A percentile compares a stretch with the other conserved stretches of the same genome.
Conservation (phyloP, 2,888 invertebrate genomes). For the Fragum sueziense region DNA sequence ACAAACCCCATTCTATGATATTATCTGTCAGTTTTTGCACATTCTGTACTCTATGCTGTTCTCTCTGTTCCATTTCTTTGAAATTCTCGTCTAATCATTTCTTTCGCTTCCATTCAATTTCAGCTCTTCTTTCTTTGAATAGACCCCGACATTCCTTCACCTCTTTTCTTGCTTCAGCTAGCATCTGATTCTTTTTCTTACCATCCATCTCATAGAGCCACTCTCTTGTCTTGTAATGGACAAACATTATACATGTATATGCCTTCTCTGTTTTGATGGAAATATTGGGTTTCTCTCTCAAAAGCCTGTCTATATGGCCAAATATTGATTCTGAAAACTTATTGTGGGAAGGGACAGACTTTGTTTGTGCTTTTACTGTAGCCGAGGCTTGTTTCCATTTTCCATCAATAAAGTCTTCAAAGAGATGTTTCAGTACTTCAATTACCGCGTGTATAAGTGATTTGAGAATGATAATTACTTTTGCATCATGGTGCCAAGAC, state of each 20-base stretch:
- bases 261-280: constrained; percentile 30
- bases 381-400: constrained; percentile 5
- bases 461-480: background rate
- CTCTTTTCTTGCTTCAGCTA: constrained; percentile 31
- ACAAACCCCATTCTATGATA: constrained; percentile 1
- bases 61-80: background rate
- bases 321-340: constrained; percentile 41
- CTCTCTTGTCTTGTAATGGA: constrained; percentile 37
- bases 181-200: constrained; percentile 11
- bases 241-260: constrained; percentile 43
- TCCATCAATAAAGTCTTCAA: constrained; percentile 29
- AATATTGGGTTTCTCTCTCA: constrained; percentile 41
- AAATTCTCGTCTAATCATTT: background rate
- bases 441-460: constrained; percentile 29
- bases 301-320: constrained; percentile 37
- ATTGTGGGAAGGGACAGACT: constrained; percentile 20
- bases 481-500: constrained; percentile 5
- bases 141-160: constrained; percentile 15
- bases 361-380: background rate
- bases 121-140: constrained; percentile 15
- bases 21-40: background rate
- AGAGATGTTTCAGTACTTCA: constrained; percentile 10
- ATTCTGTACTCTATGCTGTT: background rate
- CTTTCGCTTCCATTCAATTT: background rate
- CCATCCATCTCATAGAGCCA: constrained; percentile 21